Evolutionary conservation across 2,797 vertebrate genomes (phyloP).

Genomic region (Sebastiscus albofasciatus): DNA sequence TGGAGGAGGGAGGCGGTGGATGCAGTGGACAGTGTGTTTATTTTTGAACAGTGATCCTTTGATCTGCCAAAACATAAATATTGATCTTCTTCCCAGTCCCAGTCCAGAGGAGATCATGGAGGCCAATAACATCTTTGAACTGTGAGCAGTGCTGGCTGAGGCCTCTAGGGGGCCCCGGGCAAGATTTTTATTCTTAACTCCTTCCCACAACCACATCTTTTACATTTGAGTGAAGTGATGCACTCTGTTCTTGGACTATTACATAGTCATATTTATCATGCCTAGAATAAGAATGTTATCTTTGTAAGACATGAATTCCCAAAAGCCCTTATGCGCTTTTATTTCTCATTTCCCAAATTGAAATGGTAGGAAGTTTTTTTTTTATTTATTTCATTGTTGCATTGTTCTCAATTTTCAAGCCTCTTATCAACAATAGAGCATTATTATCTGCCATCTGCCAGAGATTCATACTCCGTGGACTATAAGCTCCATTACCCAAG

Average conservation of each 20-base stretch:
- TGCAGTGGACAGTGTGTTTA: slow-evolving; percentile 37
- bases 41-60: slow-evolving; percentile 56
- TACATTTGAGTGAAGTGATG: slow-evolving; percentile 11
- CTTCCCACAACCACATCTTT: slow-evolving; percentile 10
- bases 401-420: slow-evolving; percentile 54
- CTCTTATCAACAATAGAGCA: slow-evolving; percentile 49
- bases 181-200: slow-evolving; percentile 37
- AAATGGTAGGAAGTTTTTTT: slow-evolving; percentile 8
- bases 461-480: slow-evolving; percentile 40
- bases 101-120: slow-evolving; percentile 50
- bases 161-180: slow-evolving; percentile 46
- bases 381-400: neutral
- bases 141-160: slow-evolving; percentile 25
- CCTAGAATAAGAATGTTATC: neutral
- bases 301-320: neutral
- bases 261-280: neutral
- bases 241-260: neutral
- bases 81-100: slow-evolving; percentile 53
- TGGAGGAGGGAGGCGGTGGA: slow-evolving; percentile 10
- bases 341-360: slow-evolving; percentile 15
- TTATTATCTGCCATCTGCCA: slow-evolving; percentile 68
- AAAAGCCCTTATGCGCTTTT: neutral
- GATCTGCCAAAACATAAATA: slow-evolving; percentile 66
- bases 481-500: slow-evolving; percentile 51
- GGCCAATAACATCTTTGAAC: slow-evolving; percentile 55